A percentile compares a stretch with the other conserved stretches of the same genome.
phyloP scores from a whole-genome alignment of 2,113 vertebrate genomes.

The Tapirus terrestris region DNA sequence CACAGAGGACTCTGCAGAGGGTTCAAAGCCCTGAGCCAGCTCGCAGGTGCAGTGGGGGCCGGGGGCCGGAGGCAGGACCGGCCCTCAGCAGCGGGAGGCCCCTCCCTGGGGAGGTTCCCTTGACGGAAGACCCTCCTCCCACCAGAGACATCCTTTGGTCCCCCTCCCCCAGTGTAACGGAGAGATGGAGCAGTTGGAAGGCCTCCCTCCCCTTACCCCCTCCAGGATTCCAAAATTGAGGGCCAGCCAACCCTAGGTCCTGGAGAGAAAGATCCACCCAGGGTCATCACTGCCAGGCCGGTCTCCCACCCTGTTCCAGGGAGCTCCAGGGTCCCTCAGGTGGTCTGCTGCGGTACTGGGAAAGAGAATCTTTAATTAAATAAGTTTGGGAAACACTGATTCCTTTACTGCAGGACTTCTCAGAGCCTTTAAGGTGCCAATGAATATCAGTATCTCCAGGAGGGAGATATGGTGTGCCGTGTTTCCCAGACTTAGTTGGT shows the following conservation, averaged over 20 bases:
- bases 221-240: background rate
- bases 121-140: background rate
- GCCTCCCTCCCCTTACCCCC: no score
- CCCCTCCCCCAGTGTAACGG: background rate
- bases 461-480: rapidly evolving
- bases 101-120: background rate
- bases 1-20: background rate
- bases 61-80: background rate
- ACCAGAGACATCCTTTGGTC: background rate
- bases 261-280: background rate
- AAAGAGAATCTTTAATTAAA: background rate
- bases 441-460: background rate
- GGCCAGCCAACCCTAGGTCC: background rate
- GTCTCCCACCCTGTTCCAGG: background rate
- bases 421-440: background rate
- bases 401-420: background rate
- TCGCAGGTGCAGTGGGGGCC: background rate
- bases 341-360: background rate
- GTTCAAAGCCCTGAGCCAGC: background rate
- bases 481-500: background rate
- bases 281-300: background rate
- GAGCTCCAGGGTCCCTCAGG: background rate
- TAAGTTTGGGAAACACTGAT: background rate
- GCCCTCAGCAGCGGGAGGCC: background rate
- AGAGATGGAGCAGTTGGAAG: background rate